Conservation (phyloP, 2,113 vertebrate species). For the Scartelaos histophorus region DNA sequence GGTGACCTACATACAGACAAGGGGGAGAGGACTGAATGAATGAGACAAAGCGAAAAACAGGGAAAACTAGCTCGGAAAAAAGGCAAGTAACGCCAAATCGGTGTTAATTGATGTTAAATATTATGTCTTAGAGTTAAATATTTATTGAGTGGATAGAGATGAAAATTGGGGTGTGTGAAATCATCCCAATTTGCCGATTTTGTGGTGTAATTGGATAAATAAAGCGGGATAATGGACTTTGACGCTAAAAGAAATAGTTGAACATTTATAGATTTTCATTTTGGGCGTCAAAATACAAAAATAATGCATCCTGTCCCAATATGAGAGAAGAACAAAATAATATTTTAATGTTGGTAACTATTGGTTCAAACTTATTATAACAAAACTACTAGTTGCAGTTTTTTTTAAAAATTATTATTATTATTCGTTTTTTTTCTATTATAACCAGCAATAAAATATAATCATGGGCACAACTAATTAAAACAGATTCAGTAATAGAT, state of each 20-base stretch:
- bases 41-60: background rate
- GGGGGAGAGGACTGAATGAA: conserved; percentile 1
- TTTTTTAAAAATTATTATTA: too few relatives aligned
- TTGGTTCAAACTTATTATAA: background rate
- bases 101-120: background rate
- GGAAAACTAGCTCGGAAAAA: background rate
- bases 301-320: too few relatives aligned
- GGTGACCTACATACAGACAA: conserved; percentile 4
- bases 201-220: background rate
- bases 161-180: background rate
- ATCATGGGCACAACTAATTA: too few relatives aligned
- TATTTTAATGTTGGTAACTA: background rate
- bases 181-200: background rate
- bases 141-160: background rate
- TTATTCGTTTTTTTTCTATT: too few relatives aligned
- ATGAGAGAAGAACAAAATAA: too few relatives aligned
- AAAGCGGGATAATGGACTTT: background rate
- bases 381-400: background rate
- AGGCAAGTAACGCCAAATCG: background rate
- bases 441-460: too few relatives aligned
- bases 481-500: too few relatives aligned
- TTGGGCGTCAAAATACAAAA: background rate
- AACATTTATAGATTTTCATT: background rate
- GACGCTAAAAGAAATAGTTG: background rate
- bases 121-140: background rate